Evolutionary conservation across 1,140 invertebrate genomes (phyloP).

Genomic region (Euura lappo): DNA sequence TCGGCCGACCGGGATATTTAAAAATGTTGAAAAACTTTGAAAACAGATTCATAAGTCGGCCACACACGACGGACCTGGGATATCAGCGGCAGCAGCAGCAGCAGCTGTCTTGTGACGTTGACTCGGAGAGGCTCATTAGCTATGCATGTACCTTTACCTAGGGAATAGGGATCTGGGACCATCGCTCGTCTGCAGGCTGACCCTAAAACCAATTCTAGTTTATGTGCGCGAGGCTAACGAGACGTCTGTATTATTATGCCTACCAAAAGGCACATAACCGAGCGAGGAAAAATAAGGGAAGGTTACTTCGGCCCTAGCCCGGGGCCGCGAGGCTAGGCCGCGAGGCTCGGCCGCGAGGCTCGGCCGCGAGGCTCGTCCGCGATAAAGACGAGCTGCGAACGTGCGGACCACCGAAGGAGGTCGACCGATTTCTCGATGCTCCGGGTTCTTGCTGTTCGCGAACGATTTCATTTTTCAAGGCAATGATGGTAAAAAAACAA

Average conservation of each 20-base stretch:
- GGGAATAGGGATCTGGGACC: not conserved
- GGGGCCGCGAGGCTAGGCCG: not conserved
- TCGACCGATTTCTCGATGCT: too few relatives aligned
- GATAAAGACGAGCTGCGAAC: not conserved
- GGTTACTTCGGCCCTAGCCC: slow-evolving; percentile 2
- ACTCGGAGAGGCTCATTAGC: slow-evolving; percentile 46
- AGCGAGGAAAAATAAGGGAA: slow-evolving; percentile 1
- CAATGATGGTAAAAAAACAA: too few relatives aligned
- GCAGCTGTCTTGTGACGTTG: slow-evolving; percentile 15
- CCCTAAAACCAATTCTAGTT: slow-evolving; percentile 51
- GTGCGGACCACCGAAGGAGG: slow-evolving; percentile 1
- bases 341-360: too few relatives aligned
- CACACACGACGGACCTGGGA: slow-evolving; percentile 37
- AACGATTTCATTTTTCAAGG: too few relatives aligned
- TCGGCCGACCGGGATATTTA: not conserved
- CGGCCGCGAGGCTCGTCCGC: not conserved
- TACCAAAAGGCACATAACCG: slow-evolving; percentile 17
- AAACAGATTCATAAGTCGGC: slow-evolving; percentile 26
- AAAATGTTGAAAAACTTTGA: slow-evolving; percentile 8
- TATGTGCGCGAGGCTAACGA: slow-evolving; percentile 38
- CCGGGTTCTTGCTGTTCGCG: too few relatives aligned
- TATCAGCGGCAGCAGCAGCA: slow-evolving; percentile 36
- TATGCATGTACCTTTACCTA: slow-evolving; percentile 44
- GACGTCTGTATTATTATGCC: slow-evolving; percentile 60
- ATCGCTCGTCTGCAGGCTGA: not conserved